These are phyloP conservation scores for Mechanitis messenoides DNA, from an alignment of 2,888 invertebrate species.

Conservation along the genomic window DNA sequence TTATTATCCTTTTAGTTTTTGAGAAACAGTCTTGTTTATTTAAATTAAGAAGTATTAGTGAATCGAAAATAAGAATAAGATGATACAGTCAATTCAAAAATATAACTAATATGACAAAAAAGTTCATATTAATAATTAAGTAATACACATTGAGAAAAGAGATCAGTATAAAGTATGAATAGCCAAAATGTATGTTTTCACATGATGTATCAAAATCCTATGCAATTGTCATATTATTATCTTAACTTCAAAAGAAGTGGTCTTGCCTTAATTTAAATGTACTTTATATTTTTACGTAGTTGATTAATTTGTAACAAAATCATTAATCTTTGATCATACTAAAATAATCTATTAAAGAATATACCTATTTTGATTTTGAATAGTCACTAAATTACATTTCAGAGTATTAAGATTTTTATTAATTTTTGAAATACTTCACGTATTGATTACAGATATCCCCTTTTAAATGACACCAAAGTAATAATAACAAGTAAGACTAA, in stretches of 20 bases:
- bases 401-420: neutral
- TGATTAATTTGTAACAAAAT: too few relatives aligned
- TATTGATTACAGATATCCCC: neutral
- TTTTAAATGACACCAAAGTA: too few relatives aligned
- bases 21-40: neutral
- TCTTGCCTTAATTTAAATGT: too few relatives aligned
- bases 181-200: too few relatives aligned
- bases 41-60: neutral
- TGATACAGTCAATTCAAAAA: neutral
- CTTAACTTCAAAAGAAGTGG: too few relatives aligned
- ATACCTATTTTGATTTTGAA: neutral
- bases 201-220: too few relatives aligned
- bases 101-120: neutral
- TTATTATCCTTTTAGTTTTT: too few relatives aligned
- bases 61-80: slow-evolving; percentile 3
- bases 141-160: slow-evolving; percentile 25
- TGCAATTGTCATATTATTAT: too few relatives aligned
- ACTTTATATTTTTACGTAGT: too few relatives aligned
- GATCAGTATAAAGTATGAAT: slow-evolving; percentile 18
- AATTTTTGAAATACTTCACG: neutral
- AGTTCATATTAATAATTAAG: slow-evolving; percentile 14
- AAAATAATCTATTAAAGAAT: too few relatives aligned
- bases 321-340: too few relatives aligned
- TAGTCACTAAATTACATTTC: neutral
- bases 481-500: neutral